A percentile compares a stretch with the other conserved stretches of the same genome.
phyloP scores from a whole-genome alignment of 2,888 invertebrate genomes.

The Melolontha melolontha region DNA sequence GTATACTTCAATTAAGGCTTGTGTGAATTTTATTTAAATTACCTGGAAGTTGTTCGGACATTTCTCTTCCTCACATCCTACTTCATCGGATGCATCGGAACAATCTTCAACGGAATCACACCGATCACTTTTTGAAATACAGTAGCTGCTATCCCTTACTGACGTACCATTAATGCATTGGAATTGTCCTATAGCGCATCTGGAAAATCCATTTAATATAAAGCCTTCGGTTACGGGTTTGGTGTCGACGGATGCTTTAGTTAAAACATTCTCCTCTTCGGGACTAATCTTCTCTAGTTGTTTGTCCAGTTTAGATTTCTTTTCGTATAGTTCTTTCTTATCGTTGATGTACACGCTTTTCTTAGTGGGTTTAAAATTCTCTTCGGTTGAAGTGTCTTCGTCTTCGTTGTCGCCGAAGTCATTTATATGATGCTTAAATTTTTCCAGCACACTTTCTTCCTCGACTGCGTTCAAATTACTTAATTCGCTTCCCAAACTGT shows the following conservation, averaged over 20 bases:
- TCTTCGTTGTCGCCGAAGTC: slow-evolving; percentile 44
- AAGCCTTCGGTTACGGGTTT: slow-evolving; percentile 61
- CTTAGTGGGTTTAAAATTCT: slow-evolving; percentile 43
- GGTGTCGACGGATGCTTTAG: slow-evolving; percentile 48
- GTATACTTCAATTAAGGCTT: no score
- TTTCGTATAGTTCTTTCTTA: slow-evolving; percentile 47
- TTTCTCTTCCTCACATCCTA: slow-evolving; percentile 68
- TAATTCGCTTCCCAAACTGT: slow-evolving; percentile 49
- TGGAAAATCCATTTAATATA: slow-evolving; percentile 63
- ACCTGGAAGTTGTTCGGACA: slow-evolving; percentile 72
- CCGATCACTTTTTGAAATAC: slow-evolving; percentile 66
- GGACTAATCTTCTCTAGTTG: slow-evolving; percentile 40
- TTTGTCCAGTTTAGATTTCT: slow-evolving; percentile 65
- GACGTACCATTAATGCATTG: slow-evolving; percentile 72
- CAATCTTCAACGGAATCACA: slow-evolving; percentile 74
- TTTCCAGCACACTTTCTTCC: slow-evolving; percentile 56
- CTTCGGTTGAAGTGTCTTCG: slow-evolving; percentile 40
- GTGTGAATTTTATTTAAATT: slow-evolving; percentile 46
- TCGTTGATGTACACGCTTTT: slow-evolving; percentile 47
- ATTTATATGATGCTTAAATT: slow-evolving; percentile 50
- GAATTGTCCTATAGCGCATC: slow-evolving; percentile 71
- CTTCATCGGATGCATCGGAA: slow-evolving; percentile 73
- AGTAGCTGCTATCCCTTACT: slow-evolving; percentile 69
- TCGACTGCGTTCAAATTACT: slow-evolving; percentile 54
- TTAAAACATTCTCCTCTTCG: slow-evolving; percentile 35